Percentiles rank a stretch among this genome's conserved stretches.
phyloP scores from a whole-genome alignment of 2,888 invertebrate species.

The Apodemia duryi region DNA sequence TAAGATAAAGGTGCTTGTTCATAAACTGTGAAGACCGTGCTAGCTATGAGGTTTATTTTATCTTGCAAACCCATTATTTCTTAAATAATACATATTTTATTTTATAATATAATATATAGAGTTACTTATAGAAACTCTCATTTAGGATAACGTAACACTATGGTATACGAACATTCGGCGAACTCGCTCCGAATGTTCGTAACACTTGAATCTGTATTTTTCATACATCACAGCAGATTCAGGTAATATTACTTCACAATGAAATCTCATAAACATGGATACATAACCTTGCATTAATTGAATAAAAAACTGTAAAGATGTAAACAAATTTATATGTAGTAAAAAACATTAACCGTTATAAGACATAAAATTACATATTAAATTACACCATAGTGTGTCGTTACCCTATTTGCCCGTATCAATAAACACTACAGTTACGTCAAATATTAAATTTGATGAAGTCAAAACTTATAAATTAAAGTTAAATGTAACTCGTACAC shows the following conservation, averaged over 20 bases:
- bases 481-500: too few relatives aligned
- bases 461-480: too few relatives aligned
- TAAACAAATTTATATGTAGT: too few relatives aligned
- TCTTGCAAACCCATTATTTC: neutral
- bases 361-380: too few relatives aligned
- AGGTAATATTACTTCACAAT: too few relatives aligned
- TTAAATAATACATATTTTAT: conserved; percentile 1
- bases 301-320: too few relatives aligned
- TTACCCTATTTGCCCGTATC: conserved; percentile 6
- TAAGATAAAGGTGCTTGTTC: neutral
- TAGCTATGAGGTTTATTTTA: conserved; percentile 6
- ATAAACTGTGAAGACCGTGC: neutral
- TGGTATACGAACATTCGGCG: neutral
- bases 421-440: neutral
- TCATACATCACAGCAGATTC: too few relatives aligned
- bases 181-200: neutral
- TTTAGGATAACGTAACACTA: neutral
- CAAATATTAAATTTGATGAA: neutral
- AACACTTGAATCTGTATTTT: too few relatives aligned
- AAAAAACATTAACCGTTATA: too few relatives aligned
- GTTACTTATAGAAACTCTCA: neutral
- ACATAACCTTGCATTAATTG: too few relatives aligned
- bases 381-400: neutral
- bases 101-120: conserved; percentile 1
- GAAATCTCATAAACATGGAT: too few relatives aligned